Percentiles rank a stretch among this genome's conserved stretches.
Conservation (phyloP, 2,888 invertebrate genomes). For the Orchestes rusci region DNA sequence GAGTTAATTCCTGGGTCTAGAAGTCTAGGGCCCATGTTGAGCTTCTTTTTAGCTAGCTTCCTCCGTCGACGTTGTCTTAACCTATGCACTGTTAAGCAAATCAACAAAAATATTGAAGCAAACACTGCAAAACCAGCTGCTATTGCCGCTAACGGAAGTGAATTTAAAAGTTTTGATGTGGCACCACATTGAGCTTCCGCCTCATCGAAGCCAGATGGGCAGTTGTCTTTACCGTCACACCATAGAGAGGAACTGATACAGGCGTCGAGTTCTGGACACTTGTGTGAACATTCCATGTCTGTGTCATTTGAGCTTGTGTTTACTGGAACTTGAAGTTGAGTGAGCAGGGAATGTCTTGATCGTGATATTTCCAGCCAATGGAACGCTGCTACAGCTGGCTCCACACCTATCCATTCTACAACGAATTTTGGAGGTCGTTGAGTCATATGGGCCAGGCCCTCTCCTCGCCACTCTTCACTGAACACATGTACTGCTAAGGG, state of each 20-base stretch:
- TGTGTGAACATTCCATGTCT: slow-evolving; percentile 53
- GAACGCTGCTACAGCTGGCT: slow-evolving; percentile 68
- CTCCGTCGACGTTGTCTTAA: slow-evolving; percentile 49
- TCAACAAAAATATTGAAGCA: slow-evolving; percentile 51
- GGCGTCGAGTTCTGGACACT: slow-evolving; percentile 68
- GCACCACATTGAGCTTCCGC: slow-evolving; percentile 60
- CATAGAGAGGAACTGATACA: slow-evolving; percentile 68
- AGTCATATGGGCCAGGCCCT: slow-evolving; percentile 36
- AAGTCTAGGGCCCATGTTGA: slow-evolving; percentile 52
- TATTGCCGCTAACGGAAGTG: slow-evolving; percentile 51
- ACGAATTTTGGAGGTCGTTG: slow-evolving; percentile 54
- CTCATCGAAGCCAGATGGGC: slow-evolving; percentile 64
- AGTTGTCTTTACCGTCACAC: slow-evolving; percentile 65
- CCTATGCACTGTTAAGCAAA: slow-evolving; percentile 53
- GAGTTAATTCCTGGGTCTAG: slow-evolving; percentile 62
- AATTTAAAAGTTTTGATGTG: slow-evolving; percentile 46
- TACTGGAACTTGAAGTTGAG: slow-evolving; percentile 50
- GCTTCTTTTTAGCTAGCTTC: slow-evolving; percentile 47
- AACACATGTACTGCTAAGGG: slow-evolving; percentile 69
- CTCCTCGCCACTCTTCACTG: slow-evolving; percentile 69
- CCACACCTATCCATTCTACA: slow-evolving; percentile 62
- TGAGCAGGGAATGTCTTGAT: slow-evolving; percentile 51
- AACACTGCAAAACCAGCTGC: slow-evolving; percentile 54
- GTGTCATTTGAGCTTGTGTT: slow-evolving; percentile 48
- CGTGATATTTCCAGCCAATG: slow-evolving; percentile 72